Conservation (phyloP, 2,797 vertebrate genomes). For the Lophotriccus pileatus region DNA sequence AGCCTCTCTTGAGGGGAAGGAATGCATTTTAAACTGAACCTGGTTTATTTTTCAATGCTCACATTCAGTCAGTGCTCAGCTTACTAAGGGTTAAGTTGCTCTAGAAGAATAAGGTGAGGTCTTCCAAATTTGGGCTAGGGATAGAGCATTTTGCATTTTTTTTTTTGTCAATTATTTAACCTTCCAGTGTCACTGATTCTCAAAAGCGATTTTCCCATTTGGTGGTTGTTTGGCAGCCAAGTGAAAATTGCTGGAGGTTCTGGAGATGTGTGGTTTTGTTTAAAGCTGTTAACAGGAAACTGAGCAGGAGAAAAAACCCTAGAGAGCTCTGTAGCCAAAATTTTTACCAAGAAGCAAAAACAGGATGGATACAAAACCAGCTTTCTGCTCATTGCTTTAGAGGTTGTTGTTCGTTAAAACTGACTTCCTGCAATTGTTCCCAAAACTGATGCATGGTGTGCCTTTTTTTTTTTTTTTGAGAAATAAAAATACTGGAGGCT, state of each 20-base stretch:
- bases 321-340: not conserved
- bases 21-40: not conserved
- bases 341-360: not conserved
- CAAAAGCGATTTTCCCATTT: not conserved
- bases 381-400: not conserved
- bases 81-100: not conserved
- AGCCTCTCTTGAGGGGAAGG: not conserved
- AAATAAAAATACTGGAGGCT: not conserved
- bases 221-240: not conserved
- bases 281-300: not conserved
- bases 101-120: not conserved
- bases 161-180: not conserved
- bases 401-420: not conserved
- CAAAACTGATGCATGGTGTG: not conserved
- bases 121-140: not conserved
- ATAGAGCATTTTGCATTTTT: not conserved
- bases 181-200: not conserved
- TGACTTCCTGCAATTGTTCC: conserved; percentile 42
- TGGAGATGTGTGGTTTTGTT: not conserved
- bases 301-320: not conserved
- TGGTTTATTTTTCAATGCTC: not conserved
- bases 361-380: not conserved
- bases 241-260: not conserved
- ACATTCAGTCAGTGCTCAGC: not conserved
- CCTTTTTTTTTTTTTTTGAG: not conserved